Base-by-base conservation (phyloP, 2,113 vertebrate genomes). In the Petromus typicus region DNA sequence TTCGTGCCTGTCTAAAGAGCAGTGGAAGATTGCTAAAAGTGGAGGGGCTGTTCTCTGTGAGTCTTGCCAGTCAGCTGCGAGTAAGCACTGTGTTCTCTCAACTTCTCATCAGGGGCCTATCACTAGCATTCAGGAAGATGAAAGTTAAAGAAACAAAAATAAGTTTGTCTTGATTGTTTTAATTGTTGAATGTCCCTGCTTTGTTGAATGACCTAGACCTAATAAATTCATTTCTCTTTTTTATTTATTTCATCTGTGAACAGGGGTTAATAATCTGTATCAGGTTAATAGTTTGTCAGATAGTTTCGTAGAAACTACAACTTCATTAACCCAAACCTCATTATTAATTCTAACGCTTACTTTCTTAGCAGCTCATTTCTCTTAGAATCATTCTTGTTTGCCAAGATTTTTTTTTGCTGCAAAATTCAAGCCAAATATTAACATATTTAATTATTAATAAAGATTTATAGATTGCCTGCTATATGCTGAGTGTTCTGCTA, bases 11-110 rank as follows among this genome's bases (percentile, higher is more conserved):
- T 81, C 71, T 91, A 81, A 82, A 89, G 96, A 97, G 34, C 20
- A 37, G 69, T 92, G 89, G 54, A 30, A 89, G 86, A 93, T 94
- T 83, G 13, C 90, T 95, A 69, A 57, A 95, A 95, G 30, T 91
- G 48, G 92, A 32, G 56, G 4, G 82, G 69, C 40, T 86, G 37
- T 6, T 95, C 57, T 25, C 69, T 86, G 6, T 64, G 43, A 48
- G 25, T 94, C 78, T 90, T 86, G 20, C 12, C 87, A 0, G 51
- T 93, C 78, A 69, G n/a, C 5, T 64, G 18, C 12, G 84, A 1
- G 45, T 92, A 73, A 76, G 37, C 4, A 82, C 27, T 45, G 14
- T 20, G 91, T 96, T 97, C 76, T 32, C 56, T 90, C 82, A 73
- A 54, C 25, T 61, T 37, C 96, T 92, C 30, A 59, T 48, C 27